Conservation (phyloP, 1,140 invertebrate genomes). For the Camponotus floridanus region DNA sequence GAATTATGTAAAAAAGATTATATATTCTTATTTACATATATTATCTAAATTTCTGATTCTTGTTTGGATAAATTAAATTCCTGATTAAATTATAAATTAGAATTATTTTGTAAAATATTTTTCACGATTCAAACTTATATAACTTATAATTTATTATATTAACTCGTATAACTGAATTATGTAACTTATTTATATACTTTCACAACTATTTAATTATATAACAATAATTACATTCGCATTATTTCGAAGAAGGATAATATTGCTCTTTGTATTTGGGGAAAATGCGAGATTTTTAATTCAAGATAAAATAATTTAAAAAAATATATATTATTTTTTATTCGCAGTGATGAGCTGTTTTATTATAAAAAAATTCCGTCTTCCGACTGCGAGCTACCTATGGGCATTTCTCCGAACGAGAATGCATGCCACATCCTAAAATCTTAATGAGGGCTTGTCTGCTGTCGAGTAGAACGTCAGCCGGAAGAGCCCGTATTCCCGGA, state of each 20-base stretch:
- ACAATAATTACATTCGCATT: slow-evolving; percentile 6
- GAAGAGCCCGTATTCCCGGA: slow-evolving; percentile 73
- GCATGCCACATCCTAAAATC: slow-evolving; percentile 68
- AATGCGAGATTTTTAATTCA: background rate
- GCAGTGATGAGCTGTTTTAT: background rate
- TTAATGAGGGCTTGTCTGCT: slow-evolving; percentile 76
- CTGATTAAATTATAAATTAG: background rate
- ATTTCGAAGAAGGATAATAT: background rate
- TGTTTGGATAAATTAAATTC: background rate
- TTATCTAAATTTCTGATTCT: background rate
- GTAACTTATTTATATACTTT: too few species aligned
- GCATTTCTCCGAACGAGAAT: slow-evolving; percentile 48
- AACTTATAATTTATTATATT: too few species aligned
- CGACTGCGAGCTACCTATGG: slow-evolving; percentile 13
- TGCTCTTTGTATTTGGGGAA: background rate
- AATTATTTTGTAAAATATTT: slow-evolving; percentile 19
- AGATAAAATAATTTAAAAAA: background rate
- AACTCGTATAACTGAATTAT: too few species aligned
- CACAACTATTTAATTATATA: background rate
- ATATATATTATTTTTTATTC: background rate
- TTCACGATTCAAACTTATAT: background rate
- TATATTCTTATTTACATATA: background rate
- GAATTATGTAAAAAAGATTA: slow-evolving; percentile 4
- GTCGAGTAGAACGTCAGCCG: slow-evolving; percentile 75
- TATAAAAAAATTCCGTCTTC: slow-evolving; percentile 43